phyloP scores from a whole-genome alignment of 2,888 invertebrate genomes.

The Serripes groenlandicus region DNA sequence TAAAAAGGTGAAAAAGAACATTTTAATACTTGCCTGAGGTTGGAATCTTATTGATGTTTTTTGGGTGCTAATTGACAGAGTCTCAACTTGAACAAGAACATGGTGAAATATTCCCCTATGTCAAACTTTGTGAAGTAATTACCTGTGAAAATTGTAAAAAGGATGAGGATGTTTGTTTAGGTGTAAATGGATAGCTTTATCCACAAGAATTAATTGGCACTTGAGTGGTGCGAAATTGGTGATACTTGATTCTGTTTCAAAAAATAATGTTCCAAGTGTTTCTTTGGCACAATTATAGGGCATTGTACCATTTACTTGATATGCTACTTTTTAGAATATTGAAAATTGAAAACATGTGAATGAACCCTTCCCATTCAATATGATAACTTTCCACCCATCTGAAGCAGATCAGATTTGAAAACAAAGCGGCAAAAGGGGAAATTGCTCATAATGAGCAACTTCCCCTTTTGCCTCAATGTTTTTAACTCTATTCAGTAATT shows the following conservation, averaged over 20 bases:
- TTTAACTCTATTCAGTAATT: no score
- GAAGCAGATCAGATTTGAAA: no score
- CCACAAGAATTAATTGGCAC: conserved; percentile 21
- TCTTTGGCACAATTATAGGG: conserved; percentile 2
- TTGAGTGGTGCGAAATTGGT: background rate
- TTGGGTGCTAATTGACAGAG: conserved; percentile 18
- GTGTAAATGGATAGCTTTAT: conserved; percentile 24
- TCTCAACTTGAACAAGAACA: background rate
- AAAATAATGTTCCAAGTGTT: conserved; percentile 13
- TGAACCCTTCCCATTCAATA: no score
- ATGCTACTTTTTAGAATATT: no score
- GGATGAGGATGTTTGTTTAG: conserved; percentile 5
- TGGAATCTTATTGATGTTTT: conserved; percentile 13
- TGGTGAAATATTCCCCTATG: background rate
- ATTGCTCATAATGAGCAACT: no score
- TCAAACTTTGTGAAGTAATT: conserved; percentile 14
- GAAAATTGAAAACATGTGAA: no score
- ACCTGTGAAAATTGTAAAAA: conserved; percentile 18
- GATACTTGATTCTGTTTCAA: conserved; percentile 2
- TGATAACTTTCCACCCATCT: no score
- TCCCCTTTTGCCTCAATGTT: no score
- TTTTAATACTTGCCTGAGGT: background rate
- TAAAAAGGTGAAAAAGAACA: conserved; percentile 10
- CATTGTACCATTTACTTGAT: no score
- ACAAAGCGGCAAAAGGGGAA: no score